These are phyloP conservation scores for Xanthostigma xanthostigma DNA, from an alignment of 2,888 invertebrate species.

Conservation along the genomic window DNA sequence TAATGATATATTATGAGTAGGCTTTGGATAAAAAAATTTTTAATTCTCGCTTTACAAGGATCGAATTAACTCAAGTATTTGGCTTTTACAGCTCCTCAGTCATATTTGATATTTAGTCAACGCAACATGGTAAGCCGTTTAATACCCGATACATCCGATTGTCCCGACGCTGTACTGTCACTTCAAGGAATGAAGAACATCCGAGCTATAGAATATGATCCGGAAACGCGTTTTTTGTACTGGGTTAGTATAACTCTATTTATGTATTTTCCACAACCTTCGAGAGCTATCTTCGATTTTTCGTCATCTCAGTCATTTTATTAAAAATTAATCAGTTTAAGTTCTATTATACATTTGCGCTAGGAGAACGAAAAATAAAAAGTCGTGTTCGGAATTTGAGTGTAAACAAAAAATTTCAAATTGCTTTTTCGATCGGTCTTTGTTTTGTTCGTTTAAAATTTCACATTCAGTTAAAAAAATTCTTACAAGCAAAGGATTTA, in stretches of 20 bases:
- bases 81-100: constrained; percentile 55
- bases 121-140: constrained; percentile 70
- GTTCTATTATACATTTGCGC: background rate
- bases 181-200: constrained; percentile 65
- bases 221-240: constrained; percentile 50
- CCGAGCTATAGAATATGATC: constrained; percentile 77
- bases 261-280: too few relatives aligned
- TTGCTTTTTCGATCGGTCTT: too few relatives aligned
- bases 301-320: too few relatives aligned
- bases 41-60: background rate
- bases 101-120: constrained; percentile 76
- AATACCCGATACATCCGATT: constrained; percentile 61
- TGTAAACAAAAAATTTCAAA: too few relatives aligned
- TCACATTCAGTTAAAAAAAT: too few relatives aligned
- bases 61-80: constrained; percentile 1
- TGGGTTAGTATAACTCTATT: constrained; percentile 38
- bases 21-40: too few relatives aligned
- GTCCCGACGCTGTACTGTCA: constrained; percentile 68
- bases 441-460: too few relatives aligned
- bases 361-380: too few relatives aligned
- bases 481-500: too few relatives aligned
- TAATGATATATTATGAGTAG: too few relatives aligned
- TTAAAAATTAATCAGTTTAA: background rate
- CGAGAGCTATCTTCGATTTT: too few relatives aligned
- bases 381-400: too few relatives aligned